phyloP scores from a whole-genome alignment of 2,888 invertebrate genomes.

The Lysandra coridon region DNA sequence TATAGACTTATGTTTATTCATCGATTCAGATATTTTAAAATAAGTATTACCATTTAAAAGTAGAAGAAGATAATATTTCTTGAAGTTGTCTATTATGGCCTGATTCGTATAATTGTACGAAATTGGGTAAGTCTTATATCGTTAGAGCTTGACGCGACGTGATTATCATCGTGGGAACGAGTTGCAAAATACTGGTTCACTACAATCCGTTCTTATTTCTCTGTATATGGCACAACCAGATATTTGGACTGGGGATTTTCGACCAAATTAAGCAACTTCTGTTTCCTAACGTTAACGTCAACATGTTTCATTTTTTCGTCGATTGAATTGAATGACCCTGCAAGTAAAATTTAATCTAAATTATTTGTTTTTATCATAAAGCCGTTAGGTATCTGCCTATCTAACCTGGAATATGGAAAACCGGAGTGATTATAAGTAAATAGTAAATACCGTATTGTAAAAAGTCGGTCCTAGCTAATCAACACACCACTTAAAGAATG shows the following conservation, averaged over 20 bases:
- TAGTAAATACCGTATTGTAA: not conserved
- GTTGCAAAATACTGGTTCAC: conserved; percentile 40
- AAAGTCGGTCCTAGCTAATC: not conserved
- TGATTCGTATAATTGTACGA: conserved; percentile 10
- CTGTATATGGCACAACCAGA: conserved; percentile 27
- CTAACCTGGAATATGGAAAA: not conserved
- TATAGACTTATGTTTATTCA: too few relatives aligned
- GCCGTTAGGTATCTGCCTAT: not conserved
- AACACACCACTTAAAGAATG: conserved; percentile 3
- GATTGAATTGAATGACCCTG: not conserved
- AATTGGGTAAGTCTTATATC: conserved; percentile 28
- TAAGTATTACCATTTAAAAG: not conserved
- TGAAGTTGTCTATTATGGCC: not conserved
- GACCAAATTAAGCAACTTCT: not conserved
- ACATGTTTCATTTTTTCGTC: not conserved
- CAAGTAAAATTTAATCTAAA: not conserved
- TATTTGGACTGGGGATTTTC: conserved; percentile 1
- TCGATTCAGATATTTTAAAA: not conserved
- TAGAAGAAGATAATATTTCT: not conserved
- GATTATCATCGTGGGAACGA: conserved; percentile 42
- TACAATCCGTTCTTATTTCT: conserved; percentile 38
- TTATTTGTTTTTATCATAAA: not conserved
- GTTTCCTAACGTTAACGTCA: not conserved
- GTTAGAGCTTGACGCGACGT: conserved; percentile 36
- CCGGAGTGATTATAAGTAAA: not conserved